Evolutionary conservation across 2,888 invertebrate genomes (phyloP).

Genomic region (Polydrusus tereticollis): DNA sequence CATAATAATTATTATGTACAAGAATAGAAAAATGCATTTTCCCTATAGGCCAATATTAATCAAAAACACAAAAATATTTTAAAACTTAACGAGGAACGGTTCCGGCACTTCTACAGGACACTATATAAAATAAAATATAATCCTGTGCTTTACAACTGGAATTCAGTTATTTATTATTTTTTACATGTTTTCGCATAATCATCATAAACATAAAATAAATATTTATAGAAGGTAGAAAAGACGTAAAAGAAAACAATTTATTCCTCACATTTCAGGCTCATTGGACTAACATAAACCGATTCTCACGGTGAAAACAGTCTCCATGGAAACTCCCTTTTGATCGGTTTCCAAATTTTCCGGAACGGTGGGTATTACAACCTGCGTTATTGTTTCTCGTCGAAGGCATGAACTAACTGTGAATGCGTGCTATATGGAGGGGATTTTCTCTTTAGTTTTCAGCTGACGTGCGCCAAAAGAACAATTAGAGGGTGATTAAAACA

Average conservation of each 20-base stretch:
- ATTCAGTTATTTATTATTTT: too few relatives aligned
- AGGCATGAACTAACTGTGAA: slow-evolving; percentile 17
- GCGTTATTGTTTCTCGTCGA: slow-evolving; percentile 26
- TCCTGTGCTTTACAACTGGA: not conserved
- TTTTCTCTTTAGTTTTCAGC: not conserved
- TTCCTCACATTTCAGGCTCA: slow-evolving; percentile 19
- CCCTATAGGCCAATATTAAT: too few relatives aligned
- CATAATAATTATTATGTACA: too few relatives aligned
- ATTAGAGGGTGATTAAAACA: slow-evolving; percentile 11
- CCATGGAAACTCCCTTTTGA: slow-evolving; percentile 43
- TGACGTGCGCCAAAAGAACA: slow-evolving; percentile 17
- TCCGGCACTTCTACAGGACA: too few relatives aligned
- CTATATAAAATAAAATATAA: too few relatives aligned
- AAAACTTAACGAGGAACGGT: too few relatives aligned
- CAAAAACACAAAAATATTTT: too few relatives aligned
- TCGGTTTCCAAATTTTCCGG: slow-evolving; percentile 35
- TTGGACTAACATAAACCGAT: slow-evolving; percentile 26
- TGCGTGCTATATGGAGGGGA: not conserved
- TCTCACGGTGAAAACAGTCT: slow-evolving; percentile 35
- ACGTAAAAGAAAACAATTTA: slow-evolving; percentile 26
- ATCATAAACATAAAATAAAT: slow-evolving; percentile 13
- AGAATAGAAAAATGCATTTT: too few relatives aligned
- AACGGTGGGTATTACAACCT: slow-evolving; percentile 26
- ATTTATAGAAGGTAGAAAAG: not conserved
- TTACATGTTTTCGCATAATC: slow-evolving; percentile 5